Evolutionary conservation across 1,140 invertebrate genomes (phyloP).

Genomic region (Drepana arcuata): DNA sequence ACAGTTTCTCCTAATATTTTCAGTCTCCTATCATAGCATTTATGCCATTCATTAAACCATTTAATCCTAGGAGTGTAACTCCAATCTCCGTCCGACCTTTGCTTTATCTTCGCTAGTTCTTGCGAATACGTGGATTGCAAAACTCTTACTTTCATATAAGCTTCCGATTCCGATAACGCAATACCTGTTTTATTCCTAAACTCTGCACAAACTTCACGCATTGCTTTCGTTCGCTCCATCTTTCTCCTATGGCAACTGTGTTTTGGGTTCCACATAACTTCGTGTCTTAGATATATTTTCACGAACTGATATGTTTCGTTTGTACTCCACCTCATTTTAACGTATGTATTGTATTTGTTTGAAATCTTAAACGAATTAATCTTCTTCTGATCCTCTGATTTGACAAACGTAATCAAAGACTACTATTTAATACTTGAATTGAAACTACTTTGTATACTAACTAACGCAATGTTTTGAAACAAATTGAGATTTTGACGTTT

Average conservation of each 20-base stretch:
- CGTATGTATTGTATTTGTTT: no score
- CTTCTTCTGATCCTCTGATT: not conserved
- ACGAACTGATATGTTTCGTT: constrained; percentile 51
- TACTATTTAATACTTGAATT: not conserved
- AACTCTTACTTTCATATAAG: constrained; percentile 62
- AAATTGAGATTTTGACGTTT: no score
- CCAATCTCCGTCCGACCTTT: constrained; percentile 25
- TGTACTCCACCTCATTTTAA: constrained; percentile 44
- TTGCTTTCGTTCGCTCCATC: constrained; percentile 37
- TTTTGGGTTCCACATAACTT: constrained; percentile 56
- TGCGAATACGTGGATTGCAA: constrained; percentile 57
- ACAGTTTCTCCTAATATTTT: constrained; percentile 6
- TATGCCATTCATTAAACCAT: constrained; percentile 54
- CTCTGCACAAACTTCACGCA: constrained; percentile 37
- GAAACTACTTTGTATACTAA: not conserved
- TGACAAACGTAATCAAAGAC: not conserved
- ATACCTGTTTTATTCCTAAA: constrained; percentile 43
- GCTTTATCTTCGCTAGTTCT: constrained; percentile 54
- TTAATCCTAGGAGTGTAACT: constrained; percentile 39
- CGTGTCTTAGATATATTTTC: constrained; percentile 52
- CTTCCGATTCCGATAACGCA: constrained; percentile 30
- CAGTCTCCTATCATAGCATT: constrained; percentile 12
- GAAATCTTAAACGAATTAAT: not conserved
- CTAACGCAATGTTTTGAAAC: not conserved
- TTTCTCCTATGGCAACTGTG: constrained; percentile 43